These are phyloP conservation scores for Bombyx mandarina DNA, from an alignment of 1,140 invertebrate species.

Conservation along the genomic window DNA sequence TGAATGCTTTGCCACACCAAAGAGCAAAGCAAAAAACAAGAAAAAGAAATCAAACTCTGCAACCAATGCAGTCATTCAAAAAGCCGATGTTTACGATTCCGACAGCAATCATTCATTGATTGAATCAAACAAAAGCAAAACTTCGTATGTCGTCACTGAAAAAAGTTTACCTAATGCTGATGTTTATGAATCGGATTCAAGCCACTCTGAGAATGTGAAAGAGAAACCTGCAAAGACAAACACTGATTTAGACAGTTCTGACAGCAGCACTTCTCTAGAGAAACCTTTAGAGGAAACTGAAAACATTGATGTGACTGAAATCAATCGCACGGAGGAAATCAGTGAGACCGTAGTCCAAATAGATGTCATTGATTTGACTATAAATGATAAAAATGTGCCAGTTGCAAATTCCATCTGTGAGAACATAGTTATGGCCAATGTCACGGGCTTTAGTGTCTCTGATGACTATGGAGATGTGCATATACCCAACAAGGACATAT, in stretches of 20 bases:
- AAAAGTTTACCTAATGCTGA: constrained; percentile 40
- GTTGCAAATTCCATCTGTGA: constrained; percentile 30
- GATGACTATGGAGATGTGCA: constrained; percentile 28
- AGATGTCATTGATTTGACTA: constrained; percentile 40
- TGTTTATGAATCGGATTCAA: constrained; percentile 53
- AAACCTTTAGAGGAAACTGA: constrained; percentile 12
- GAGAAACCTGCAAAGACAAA: constrained; percentile 12
- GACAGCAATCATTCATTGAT: constrained; percentile 53
- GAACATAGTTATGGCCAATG: constrained; percentile 54
- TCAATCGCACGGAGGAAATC: constrained; percentile 10
- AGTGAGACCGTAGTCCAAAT: constrained; percentile 14
- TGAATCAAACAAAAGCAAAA: constrained; percentile 32
- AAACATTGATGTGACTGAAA: constrained; percentile 12
- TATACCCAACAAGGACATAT: constrained; percentile 12
- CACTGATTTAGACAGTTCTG: constrained; percentile 21
- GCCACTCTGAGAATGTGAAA: constrained; percentile 29
- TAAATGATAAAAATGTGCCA: constrained; percentile 16
- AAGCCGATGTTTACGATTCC: constrained; percentile 55
- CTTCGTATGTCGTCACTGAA: constrained; percentile 31
- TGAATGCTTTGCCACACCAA: constrained; percentile 64
- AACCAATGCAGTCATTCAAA: constrained; percentile 40
- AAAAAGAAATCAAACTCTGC: constrained; percentile 42
- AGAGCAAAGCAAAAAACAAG: constrained; percentile 60
- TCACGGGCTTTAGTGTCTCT: constrained; percentile 36
- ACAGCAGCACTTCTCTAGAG: constrained; percentile 21